Conservation (phyloP, 2,888 invertebrate genomes). For the Drosophila leonis region DNA sequence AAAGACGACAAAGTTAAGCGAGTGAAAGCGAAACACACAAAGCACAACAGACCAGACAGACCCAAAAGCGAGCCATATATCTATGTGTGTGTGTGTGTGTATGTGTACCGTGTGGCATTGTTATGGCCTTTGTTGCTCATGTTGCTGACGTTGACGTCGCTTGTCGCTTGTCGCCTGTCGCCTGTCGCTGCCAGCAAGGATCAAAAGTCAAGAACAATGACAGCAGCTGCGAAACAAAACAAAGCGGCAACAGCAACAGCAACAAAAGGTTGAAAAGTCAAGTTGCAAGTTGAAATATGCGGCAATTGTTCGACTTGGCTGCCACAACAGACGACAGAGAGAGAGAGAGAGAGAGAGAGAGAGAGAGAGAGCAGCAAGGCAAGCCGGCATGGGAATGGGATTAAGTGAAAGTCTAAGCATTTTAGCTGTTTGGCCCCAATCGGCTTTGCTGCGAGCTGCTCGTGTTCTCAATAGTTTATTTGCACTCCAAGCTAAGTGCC, state of each 20-base stretch:
- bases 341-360: background rate
- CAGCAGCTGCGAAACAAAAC: conserved; percentile 55
- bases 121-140: conserved; percentile 68
- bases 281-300: conserved; percentile 77
- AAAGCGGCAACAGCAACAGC: conserved; percentile 24
- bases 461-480: conserved; percentile 63
- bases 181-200: conserved; percentile 73
- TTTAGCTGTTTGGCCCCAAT: conserved; percentile 57
- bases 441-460: conserved; percentile 33
- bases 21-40: conserved; percentile 53
- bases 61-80: conserved; percentile 34
- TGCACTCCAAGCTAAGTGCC: conserved; percentile 55
- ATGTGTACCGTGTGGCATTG: conserved; percentile 48
- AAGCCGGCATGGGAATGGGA: background rate
- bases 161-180: conserved; percentile 72
- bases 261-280: conserved; percentile 69
- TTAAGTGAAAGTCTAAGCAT: conserved; percentile 69
- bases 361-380: background rate
- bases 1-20: conserved; percentile 56
- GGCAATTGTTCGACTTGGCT: conserved; percentile 66
- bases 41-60: conserved; percentile 16
- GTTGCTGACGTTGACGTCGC: conserved; percentile 75
- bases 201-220: conserved; percentile 79
- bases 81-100: conserved; percentile 28
- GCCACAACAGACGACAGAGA: conserved; percentile 12